Percentiles rank a stretch among this genome's conserved stretches.
phyloP scores from a whole-genome alignment of 2,888 invertebrate genomes.

The Glomeris marginata region DNA sequence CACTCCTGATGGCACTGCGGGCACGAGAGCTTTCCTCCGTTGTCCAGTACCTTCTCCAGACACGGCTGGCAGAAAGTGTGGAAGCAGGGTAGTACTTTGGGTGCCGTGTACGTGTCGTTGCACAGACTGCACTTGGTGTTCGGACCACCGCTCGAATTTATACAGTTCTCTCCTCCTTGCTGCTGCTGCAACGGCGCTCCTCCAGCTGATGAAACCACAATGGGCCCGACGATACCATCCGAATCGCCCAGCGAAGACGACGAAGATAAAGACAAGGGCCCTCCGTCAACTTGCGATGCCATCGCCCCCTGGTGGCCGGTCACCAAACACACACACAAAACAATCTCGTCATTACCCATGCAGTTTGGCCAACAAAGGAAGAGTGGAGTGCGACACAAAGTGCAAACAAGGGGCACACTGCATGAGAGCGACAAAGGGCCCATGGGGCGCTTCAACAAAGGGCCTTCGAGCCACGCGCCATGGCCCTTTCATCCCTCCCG shows the following conservation, averaged over 20 bases:
- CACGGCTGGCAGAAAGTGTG: slow-evolving; percentile 73
- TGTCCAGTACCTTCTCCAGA: slow-evolving; percentile 52
- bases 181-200: slow-evolving; percentile 14
- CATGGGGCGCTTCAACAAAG: too few species aligned
- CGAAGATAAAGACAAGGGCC: slow-evolving; percentile 21
- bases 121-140: slow-evolving; percentile 47
- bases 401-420: too few species aligned
- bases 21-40: slow-evolving; percentile 56
- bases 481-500: too few species aligned
- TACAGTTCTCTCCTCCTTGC: slow-evolving; percentile 4
- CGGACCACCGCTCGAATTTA: slow-evolving; percentile 12
- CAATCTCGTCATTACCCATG: too few species aligned
- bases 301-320: slow-evolving; percentile 66
- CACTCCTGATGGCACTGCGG: slow-evolving; percentile 46
- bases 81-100: slow-evolving; percentile 61
- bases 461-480: too few species aligned
- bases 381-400: too few species aligned
- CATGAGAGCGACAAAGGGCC: too few species aligned
- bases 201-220: slow-evolving; percentile 10
- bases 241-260: slow-evolving; percentile 43
- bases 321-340: slow-evolving; percentile 31
- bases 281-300: slow-evolving; percentile 55
- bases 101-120: slow-evolving; percentile 56
- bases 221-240: slow-evolving; percentile 1
- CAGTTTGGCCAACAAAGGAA: too few species aligned